Conservation (phyloP, 2,888 invertebrate genomes). For the Tromatobia lineatoria region DNA sequence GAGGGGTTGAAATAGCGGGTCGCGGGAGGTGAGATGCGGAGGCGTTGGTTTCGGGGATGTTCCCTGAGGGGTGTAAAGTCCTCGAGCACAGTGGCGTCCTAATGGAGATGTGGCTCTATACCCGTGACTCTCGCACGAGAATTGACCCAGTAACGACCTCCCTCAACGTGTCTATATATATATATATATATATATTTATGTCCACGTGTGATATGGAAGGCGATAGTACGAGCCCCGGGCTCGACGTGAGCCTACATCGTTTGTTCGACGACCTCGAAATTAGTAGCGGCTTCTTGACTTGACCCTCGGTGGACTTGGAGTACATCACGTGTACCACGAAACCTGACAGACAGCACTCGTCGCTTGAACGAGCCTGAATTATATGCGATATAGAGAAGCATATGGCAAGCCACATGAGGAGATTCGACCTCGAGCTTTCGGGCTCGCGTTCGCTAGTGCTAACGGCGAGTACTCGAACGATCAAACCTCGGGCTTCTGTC, state of each 20-base stretch:
- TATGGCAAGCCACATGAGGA: slow-evolving; percentile 40
- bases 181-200: neutral
- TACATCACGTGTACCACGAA: slow-evolving; percentile 13
- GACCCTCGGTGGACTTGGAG: slow-evolving; percentile 28
- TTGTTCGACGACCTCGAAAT: slow-evolving; percentile 74
- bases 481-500: slow-evolving; percentile 48
- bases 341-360: slow-evolving; percentile 27
- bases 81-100: slow-evolving; percentile 22
- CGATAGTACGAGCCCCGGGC: slow-evolving; percentile 3
- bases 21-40: neutral
- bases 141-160: slow-evolving; percentile 73
- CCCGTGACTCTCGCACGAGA: slow-evolving; percentile 65
- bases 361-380: slow-evolving; percentile 21
- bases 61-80: slow-evolving; percentile 21
- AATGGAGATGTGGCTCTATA: slow-evolving; percentile 42
- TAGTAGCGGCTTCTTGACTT: slow-evolving; percentile 63
- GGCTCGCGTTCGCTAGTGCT: slow-evolving; percentile 34
- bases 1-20: neutral
- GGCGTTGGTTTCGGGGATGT: neutral
- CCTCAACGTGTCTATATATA: slow-evolving; percentile 56
- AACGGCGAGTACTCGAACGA: slow-evolving; percentile 44
- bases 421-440: slow-evolving; percentile 60
- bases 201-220: slow-evolving; percentile 25
- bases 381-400: slow-evolving; percentile 25
- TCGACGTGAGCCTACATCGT: slow-evolving; percentile 66